Conservation (phyloP, 1,140 invertebrate species). For the Megalopta genalis region DNA sequence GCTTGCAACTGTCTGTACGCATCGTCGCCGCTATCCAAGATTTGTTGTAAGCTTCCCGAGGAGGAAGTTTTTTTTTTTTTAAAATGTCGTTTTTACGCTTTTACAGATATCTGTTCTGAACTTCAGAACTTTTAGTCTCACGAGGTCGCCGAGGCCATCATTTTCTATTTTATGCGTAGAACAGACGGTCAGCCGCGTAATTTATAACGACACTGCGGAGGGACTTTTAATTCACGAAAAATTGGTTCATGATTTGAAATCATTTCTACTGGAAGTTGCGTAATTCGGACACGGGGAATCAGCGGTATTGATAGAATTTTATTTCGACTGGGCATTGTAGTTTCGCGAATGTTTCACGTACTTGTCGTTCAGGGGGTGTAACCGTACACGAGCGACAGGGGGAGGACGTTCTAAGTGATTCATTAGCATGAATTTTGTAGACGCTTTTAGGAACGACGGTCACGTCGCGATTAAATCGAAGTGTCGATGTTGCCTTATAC, state of each 20-base stretch:
- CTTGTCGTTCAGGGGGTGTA: background rate
- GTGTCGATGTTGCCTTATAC: conserved; percentile 58
- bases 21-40: background rate
- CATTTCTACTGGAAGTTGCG: no score
- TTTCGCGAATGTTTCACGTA: background rate
- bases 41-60: background rate
- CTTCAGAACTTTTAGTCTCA: background rate
- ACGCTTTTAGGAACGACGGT: background rate
- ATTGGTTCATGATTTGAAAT: background rate
- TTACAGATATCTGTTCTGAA: conserved; percentile 21
- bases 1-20: no score
- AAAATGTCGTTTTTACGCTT: background rate
- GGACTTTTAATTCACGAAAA: background rate
- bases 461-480: conserved; percentile 29
- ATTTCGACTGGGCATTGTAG: conserved; percentile 14
- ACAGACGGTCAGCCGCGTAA: background rate
- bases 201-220: background rate
- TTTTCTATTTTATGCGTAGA: background rate
- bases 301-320: background rate
- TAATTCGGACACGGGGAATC: no score
- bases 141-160: background rate
- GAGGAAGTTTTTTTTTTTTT: background rate
- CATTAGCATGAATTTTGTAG: conserved; percentile 9
- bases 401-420: conserved; percentile 7
- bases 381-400: no score